A percentile compares a stretch with the other conserved stretches of the same genome.
Evolutionary conservation across 2,113 vertebrate genomes (phyloP).

Genomic region (Labrus mixtus): DNA sequence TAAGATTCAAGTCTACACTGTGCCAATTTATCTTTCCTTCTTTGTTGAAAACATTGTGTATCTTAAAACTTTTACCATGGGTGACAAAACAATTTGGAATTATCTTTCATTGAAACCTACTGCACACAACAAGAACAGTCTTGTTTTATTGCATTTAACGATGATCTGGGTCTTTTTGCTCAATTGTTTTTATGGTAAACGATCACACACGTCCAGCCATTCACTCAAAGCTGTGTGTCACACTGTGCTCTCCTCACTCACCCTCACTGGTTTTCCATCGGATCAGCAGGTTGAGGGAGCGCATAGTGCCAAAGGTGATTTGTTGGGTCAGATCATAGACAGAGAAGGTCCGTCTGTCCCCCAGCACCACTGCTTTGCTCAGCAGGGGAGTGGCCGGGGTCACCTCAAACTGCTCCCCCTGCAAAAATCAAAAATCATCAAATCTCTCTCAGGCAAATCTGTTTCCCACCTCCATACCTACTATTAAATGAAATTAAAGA

Average conservation of each 20-base stretch:
- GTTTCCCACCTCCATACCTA: background rate
- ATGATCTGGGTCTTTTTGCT: too few relatives aligned
- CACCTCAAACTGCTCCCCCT: constrained; percentile 93
- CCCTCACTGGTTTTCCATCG: constrained; percentile 90
- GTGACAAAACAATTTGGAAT: too few relatives aligned
- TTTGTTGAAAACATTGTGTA: background rate
- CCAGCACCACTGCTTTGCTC: constrained; percentile 87
- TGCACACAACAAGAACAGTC: too few relatives aligned
- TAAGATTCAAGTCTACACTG: too few relatives aligned
- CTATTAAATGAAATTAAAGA: background rate
- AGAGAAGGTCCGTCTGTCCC: constrained; percentile 89
- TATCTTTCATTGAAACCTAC: too few relatives aligned
- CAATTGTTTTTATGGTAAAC: too few relatives aligned
- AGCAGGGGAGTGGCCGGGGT: constrained; percentile 83
- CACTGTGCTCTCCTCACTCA: constrained; percentile 75
- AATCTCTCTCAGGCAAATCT: background rate
- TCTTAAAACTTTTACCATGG: background rate
- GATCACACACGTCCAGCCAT: too few relatives aligned
- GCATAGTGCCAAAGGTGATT: constrained; percentile 85
- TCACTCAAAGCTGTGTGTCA: background rate
- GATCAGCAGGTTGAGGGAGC: constrained; percentile 91
- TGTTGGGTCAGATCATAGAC: constrained; percentile 91
- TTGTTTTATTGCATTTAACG: too few relatives aligned
- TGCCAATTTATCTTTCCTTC: too few relatives aligned
- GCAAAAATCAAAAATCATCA: constrained; percentile 46